phyloP scores from a whole-genome alignment of 1,140 invertebrate species.

The Pomacea maculata region DNA sequence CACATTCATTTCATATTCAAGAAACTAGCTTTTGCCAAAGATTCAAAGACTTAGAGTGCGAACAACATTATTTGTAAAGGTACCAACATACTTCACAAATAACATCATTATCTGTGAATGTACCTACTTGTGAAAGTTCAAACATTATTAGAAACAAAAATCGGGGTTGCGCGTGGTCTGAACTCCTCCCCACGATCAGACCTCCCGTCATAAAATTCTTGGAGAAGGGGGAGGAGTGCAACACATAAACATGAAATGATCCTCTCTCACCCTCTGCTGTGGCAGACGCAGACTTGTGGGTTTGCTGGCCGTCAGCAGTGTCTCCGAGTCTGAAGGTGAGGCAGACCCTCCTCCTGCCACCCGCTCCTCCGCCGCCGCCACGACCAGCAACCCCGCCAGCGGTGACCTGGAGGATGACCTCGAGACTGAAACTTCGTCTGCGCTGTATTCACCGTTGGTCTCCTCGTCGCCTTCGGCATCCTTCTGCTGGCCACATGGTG shows the following conservation, averaged over 20 bases:
- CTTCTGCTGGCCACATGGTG: background rate
- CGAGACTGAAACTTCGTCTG: background rate
- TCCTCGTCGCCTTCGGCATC: background rate
- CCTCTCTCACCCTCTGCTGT: background rate
- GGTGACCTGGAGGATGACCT: background rate
- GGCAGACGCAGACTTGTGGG: background rate
- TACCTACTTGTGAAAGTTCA: too few species aligned
- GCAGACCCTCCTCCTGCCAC: background rate
- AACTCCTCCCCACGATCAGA: too few species aligned
- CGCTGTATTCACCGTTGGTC: slow-evolving; percentile 8
- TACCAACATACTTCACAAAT: too few species aligned
- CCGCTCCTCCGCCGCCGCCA: background rate
- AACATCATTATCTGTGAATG: too few species aligned
- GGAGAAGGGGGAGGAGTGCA: background rate
- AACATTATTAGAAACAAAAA: too few species aligned
- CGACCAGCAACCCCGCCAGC: background rate
- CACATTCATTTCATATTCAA: too few species aligned
- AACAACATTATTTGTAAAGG: too few species aligned
- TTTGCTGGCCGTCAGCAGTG: background rate
- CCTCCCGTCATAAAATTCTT: too few species aligned
- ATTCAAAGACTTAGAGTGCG: too few species aligned
- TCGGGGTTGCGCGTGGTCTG: too few species aligned
- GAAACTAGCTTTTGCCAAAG: too few species aligned
- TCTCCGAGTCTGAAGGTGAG: background rate
- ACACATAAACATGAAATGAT: too few species aligned